Evolutionary conservation across 2,113 vertebrate genomes (phyloP).

Genomic region (Ranitomeya variabilis): DNA sequence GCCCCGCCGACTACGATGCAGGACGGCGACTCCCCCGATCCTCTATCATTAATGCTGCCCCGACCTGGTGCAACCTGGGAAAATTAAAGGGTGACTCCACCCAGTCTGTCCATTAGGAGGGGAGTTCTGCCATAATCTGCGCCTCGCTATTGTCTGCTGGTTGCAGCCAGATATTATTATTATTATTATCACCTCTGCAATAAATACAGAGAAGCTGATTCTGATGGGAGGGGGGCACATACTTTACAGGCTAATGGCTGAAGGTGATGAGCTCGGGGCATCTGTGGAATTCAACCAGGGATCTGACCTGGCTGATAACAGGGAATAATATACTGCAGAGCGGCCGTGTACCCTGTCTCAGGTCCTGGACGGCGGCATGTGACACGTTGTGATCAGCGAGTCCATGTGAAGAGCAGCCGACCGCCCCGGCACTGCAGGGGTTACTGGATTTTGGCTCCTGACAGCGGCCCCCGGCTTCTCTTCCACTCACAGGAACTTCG

Average conservation of each 20-base stretch:
- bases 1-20: background rate
- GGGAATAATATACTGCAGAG: background rate
- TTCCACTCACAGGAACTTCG: slow-evolving; percentile 5
- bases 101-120: background rate
- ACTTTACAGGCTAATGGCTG: background rate
- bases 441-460: slow-evolving; percentile 19
- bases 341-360: too few relatives aligned
- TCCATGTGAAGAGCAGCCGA: background rate
- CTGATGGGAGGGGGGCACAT: background rate
- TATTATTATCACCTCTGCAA: background rate
- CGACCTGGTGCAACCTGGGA: background rate
- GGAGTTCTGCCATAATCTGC: background rate
- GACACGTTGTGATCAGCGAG: background rate
- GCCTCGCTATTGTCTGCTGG: background rate
- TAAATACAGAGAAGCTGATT: background rate
- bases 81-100: background rate
- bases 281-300: background rate
- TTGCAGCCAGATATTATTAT: background rate
- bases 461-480: background rate
- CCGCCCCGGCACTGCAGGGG: background rate
- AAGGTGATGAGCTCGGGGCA: background rate
- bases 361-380: too few relatives aligned
- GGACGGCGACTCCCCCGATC: background rate
- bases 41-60: background rate
- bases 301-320: background rate